A percentile compares a stretch with the other conserved stretches of the same genome.
Conservation (phyloP, 1,140 invertebrate genomes). For the Oscheius sp. region DNA sequence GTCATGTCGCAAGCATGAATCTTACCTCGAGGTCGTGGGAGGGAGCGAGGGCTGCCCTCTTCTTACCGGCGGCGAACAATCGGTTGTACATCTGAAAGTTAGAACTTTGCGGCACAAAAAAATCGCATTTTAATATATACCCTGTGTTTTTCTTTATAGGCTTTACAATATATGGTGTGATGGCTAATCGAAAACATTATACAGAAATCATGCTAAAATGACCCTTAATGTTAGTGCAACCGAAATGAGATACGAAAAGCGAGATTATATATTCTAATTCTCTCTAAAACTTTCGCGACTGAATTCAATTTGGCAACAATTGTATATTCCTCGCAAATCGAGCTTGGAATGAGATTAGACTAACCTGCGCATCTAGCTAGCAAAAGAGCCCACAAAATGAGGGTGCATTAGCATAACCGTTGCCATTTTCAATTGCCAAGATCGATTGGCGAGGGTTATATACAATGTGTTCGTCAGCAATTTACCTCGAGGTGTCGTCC, state of each 20-base stretch:
- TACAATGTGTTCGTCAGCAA: not conserved
- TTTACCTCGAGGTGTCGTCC: slow-evolving; percentile 24
- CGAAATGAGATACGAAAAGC: too few relatives aligned
- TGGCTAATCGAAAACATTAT: not conserved
- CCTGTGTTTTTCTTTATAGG: not conserved
- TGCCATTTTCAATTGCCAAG: too few relatives aligned
- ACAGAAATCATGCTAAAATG: not conserved
- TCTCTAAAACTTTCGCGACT: too few relatives aligned
- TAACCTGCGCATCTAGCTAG: not conserved
- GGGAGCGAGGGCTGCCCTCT: not conserved
- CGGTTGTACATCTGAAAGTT: slow-evolving; percentile 32
- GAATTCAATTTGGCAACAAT: slow-evolving; percentile 2
- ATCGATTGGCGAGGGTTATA: too few relatives aligned
- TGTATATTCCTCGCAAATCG: not conserved
- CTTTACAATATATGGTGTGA: not conserved
- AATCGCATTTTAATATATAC: not conserved
- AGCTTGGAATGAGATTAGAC: not conserved
- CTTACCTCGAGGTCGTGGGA: not conserved
- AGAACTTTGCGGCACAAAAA: not conserved
- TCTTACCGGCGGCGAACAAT: slow-evolving; percentile 28
- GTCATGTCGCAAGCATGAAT: too few relatives aligned
- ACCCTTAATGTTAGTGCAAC: too few relatives aligned
- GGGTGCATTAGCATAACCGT: not conserved
- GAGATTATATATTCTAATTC: too few relatives aligned
- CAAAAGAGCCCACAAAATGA: not conserved